phyloP scores from a whole-genome alignment of 1,140 invertebrate genomes.

The Schlechtendalia chinensis region DNA sequence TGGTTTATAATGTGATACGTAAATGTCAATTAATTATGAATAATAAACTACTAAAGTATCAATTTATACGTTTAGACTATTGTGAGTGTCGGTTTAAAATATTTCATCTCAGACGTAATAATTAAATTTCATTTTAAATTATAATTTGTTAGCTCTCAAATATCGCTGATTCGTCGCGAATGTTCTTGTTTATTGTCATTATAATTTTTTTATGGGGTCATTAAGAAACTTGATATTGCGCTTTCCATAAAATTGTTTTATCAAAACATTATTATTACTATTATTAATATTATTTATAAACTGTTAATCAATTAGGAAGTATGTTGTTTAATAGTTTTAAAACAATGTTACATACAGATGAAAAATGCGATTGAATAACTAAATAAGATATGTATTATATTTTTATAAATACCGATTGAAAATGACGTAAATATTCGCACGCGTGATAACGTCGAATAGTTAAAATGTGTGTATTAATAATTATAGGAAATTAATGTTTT shows the following conservation, averaged over 20 bases:
- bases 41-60: constrained; percentile 3
- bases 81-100: background rate
- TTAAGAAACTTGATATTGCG: background rate
- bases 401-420: background rate
- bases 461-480: background rate
- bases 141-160: background rate
- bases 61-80: background rate
- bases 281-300: background rate
- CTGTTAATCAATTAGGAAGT: background rate
- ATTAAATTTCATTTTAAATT: constrained; percentile 7
- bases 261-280: background rate
- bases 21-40: background rate
- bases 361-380: background rate
- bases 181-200: constrained; percentile 13
- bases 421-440: background rate
- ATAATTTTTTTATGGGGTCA: constrained; percentile 1
- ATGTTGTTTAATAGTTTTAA: background rate
- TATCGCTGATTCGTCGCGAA: background rate
- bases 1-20: background rate
- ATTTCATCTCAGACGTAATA: background rate
- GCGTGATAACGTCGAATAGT: background rate
- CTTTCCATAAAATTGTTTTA: background rate
- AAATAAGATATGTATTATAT: background rate
- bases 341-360: background rate
- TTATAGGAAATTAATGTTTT: background rate